A percentile compares a stretch with the other conserved stretches of the same genome.
These are phyloP conservation scores for Eumacrocentrus americanus DNA, from an alignment of 2,888 invertebrate species.

Conservation along the genomic window DNA sequence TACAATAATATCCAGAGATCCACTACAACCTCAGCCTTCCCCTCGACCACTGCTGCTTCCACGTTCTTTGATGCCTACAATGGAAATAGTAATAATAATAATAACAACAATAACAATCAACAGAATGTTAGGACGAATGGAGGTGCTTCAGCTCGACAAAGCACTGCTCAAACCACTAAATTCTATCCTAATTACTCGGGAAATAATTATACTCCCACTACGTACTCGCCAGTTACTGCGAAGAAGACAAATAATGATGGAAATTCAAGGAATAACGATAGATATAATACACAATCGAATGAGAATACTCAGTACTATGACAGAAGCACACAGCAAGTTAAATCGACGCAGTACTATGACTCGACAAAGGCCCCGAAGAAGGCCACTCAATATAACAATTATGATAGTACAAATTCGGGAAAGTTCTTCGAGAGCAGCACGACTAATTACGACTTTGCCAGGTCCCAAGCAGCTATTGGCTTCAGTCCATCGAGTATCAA, in stretches of 20 bases:
- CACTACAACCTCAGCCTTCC: conserved; percentile 39
- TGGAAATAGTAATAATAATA: conserved; percentile 27
- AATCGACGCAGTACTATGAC: conserved; percentile 47
- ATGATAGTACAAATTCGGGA: conserved; percentile 43
- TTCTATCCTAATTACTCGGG: conserved; percentile 60
- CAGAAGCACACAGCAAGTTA: conserved; percentile 37
- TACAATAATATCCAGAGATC: conserved; percentile 55
- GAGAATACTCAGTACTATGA: conserved; percentile 47
- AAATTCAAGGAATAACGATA: conserved; percentile 29
- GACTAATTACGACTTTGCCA: conserved; percentile 47
- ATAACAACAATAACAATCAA: conserved; percentile 31
- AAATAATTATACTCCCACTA: conserved; percentile 63
- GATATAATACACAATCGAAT: conserved; percentile 26
- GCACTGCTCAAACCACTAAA: conserved; percentile 49
- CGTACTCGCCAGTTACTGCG: conserved; percentile 57
- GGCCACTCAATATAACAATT: conserved; percentile 50
- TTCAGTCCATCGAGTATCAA: conserved; percentile 59
- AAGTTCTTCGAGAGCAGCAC: conserved; percentile 55
- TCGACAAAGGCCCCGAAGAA: conserved; percentile 53
- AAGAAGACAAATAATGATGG: conserved; percentile 35
- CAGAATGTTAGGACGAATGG: conserved; percentile 37
- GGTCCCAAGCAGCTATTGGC: conserved; percentile 52
- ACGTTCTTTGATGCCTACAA: conserved; percentile 47
- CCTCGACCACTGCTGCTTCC: conserved; percentile 45
- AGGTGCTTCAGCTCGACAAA: conserved; percentile 54